Percentiles rank a stretch among this genome's conserved stretches.
These are phyloP conservation scores for Hippotragus niger DNA, from an alignment of 2,113 vertebrate genomes.

Conservation along the genomic window DNA sequence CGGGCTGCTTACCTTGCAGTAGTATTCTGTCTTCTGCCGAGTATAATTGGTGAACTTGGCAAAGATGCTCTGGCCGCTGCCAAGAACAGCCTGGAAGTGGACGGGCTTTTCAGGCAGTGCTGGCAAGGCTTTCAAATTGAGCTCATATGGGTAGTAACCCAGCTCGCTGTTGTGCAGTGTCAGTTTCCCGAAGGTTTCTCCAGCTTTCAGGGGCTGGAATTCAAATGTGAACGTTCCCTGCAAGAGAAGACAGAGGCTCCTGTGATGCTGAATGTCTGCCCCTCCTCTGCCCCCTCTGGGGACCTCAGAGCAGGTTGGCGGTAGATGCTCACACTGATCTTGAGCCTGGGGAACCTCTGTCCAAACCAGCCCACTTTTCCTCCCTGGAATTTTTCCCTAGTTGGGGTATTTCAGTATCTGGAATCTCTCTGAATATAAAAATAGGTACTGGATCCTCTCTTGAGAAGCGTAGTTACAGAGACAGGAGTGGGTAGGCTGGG, in stretches of 20 bases:
- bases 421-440: not conserved
- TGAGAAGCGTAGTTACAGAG: not conserved
- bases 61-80: constrained; percentile 79
- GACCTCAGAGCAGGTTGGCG: not conserved
- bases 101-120: constrained; percentile 83
- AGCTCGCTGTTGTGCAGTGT: constrained; percentile 83
- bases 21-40: constrained; percentile 83
- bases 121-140: constrained; percentile 81
- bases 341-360: not conserved
- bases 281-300: too few species aligned
- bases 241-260: not conserved
- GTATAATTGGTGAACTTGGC: constrained; percentile 87
- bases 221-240: constrained; percentile 85
- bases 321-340: not conserved
- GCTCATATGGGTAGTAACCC: constrained; percentile 85
- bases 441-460: not conserved
- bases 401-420: not conserved
- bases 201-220: constrained; percentile 86
- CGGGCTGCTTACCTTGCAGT: constrained; percentile 81
- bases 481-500: not conserved
- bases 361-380: not conserved
- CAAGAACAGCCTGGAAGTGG: constrained; percentile 83
- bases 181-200: constrained; percentile 79
- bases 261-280: not conserved
- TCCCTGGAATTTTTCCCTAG: not conserved